phyloP scores from a whole-genome alignment of 1,140 invertebrate species.

The Chionoecetes opilio region DNA sequence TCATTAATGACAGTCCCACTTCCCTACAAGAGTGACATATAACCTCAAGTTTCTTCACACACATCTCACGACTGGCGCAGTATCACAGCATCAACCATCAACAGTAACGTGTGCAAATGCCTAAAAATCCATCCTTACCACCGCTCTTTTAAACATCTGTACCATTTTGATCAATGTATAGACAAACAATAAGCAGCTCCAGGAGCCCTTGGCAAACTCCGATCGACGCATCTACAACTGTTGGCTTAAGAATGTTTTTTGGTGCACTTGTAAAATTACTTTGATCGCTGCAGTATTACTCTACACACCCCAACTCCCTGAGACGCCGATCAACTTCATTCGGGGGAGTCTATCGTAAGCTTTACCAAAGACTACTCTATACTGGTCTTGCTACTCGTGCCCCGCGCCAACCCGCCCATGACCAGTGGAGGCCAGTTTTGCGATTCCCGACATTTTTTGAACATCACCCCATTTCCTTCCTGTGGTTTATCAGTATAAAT shows the following conservation, averaged over 20 bases:
- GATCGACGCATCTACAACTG: too few species aligned
- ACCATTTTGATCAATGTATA: too few species aligned
- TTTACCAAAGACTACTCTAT: not conserved
- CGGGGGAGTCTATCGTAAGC: slow-evolving; percentile 5
- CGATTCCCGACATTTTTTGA: not conserved
- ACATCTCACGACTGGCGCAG: not conserved
- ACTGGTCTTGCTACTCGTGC: too few species aligned
- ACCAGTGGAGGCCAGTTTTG: too few species aligned
- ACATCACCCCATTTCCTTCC: too few species aligned
- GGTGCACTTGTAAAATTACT: not conserved
- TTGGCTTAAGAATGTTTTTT: too few species aligned
- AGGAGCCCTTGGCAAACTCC: too few species aligned
- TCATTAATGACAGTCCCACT: slow-evolving; percentile 22
- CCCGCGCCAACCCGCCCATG: too few species aligned
- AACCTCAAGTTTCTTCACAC: not conserved
- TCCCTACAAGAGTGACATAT: not conserved
- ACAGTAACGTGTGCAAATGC: not conserved
- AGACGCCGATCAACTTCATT: not conserved
- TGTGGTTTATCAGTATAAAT: too few species aligned
- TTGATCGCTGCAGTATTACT: not conserved
- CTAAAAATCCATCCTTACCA: not conserved
- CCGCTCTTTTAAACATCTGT: not conserved
- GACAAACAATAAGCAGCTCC: too few species aligned
- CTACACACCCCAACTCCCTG: slow-evolving; percentile 1
- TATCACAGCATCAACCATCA: slow-evolving; percentile 34